Evolutionary conservation across 2,888 invertebrate species (phyloP), one percentile per base, ranked within the genome.

Genomic region (Candidula unifasciata): DNA sequence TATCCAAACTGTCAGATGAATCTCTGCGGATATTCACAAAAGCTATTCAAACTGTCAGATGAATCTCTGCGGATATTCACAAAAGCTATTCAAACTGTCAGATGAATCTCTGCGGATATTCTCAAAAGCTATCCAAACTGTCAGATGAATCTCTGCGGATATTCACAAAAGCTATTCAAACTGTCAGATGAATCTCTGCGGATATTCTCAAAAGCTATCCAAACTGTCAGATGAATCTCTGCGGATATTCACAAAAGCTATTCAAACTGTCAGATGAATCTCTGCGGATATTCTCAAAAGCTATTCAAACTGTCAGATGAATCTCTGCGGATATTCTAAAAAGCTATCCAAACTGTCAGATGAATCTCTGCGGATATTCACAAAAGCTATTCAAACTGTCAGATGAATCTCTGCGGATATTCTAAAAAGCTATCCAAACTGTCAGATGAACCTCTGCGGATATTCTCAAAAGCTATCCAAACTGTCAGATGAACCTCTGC

Each of bases 171-270:
- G 3, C n/a, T n/a, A 10, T 44, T 44, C 85, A 1, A 93, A 93
- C 90, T 93, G 89, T 0, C 88, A 92, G 33, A 94, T 85, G 83
- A 94, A 92, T 35, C 91, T 66, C 93, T 93, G 90, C 54, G 88
- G 88, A 3, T n/a, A 64, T 16, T 3, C n/a, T 13, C 3, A n/a
- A 30, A 66, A 13, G 3, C n/a, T n/a, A 10, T 44, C 13, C 85
- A 1, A 93, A 93, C 90, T 93, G 89, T 0, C 88, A 92, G 33
- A 94, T 85, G 83, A 94, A 92, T 35, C 91, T 66, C 93, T 93
- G 90, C 54, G 88, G 88, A 3, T n/a, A 64, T 16, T 3, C n/a
- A 3, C 3, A n/a, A 30, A 66, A 13, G 3, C n/a, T n/a, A 10
- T 44, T 44, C 85, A 1, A 93, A 93, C 90, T 93, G 89, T 0